Conservation (phyloP, 2,888 invertebrate genomes). For the Phrixothrix hirtus region DNA sequence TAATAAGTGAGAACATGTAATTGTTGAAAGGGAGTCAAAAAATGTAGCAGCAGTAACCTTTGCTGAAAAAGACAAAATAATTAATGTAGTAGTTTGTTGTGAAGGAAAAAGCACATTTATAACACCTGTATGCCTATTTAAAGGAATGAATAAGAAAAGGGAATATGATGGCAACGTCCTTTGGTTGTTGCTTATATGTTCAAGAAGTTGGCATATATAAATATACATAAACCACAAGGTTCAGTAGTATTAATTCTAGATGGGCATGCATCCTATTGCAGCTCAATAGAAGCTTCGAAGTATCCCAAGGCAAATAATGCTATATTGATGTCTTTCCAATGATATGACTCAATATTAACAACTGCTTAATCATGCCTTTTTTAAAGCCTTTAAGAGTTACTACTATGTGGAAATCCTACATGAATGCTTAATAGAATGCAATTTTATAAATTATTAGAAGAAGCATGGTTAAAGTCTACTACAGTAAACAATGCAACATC, state of each 20-base stretch:
- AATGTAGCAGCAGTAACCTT: conserved; percentile 34
- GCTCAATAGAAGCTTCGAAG: neutral
- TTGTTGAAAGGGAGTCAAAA: conserved; percentile 35
- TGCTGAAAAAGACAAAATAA: conserved; percentile 39
- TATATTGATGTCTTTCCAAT: neutral
- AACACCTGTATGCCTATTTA: conserved; percentile 41
- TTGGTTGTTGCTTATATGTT: neutral
- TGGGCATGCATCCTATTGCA: neutral
- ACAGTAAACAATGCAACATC: too few relatives aligned
- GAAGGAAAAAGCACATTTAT: conserved; percentile 45
- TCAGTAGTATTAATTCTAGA: neutral
- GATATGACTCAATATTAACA: neutral
- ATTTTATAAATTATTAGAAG: too few relatives aligned
- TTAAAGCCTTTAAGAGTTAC: too few relatives aligned
- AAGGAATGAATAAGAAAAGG: conserved; percentile 34
- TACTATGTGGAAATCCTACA: too few relatives aligned
- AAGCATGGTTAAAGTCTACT: too few relatives aligned
- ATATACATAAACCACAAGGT: neutral
- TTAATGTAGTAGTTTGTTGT: conserved; percentile 42
- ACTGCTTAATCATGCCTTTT: neutral
- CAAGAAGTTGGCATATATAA: neutral
- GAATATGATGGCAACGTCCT: conserved; percentile 8
- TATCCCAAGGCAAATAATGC: neutral
- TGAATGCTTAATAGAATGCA: too few relatives aligned
- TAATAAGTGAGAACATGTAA: conserved; percentile 7